Evolutionary conservation across 2,113 vertebrate species (phyloP), one percentile per base, ranked within the genome.

Genomic region (Solenodon paradoxus): DNA sequence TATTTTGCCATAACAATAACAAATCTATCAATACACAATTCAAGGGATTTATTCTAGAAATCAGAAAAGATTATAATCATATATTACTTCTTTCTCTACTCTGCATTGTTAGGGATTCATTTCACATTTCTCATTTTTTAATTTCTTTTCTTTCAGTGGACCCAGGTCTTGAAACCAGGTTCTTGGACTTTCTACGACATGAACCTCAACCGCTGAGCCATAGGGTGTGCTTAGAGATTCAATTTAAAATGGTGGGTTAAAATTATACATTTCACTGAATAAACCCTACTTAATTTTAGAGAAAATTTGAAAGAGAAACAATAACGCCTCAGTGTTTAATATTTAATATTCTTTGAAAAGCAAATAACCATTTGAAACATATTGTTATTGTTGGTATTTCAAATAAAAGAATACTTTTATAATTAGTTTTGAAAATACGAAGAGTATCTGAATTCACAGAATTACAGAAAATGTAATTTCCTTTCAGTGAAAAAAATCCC

Each of bases 11-110:
- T 19, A 6, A 32, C 47, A 55, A 77, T 28, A 88, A 24, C 35
- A 83, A 94, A 22, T 22, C 72, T 57, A 42, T 24, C 12, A 83
- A 2, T 64, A 94, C 10, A 93, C 2, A 85, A 2, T 6, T 45
- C 68, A 92, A 53, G 6, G 12, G 45, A 88, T 84, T 75, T 75
- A 96, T 59, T 81, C 35, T 68, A 32, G 63, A 95, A 89, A 79
- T 78, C 7, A 92, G 32, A n/a, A 86, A 95, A 92, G 19, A 75
- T 75, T 55, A 93, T 1, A 94, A 66, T 88, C 64, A 45, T 24
- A 13, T n/a, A 92, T 68, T 89, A 86, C 10, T 79, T 88, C 51
- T 66, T 74, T 93, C 47, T 66, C 30, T 8, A 82, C 3, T 78
- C 74, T 19, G 63, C 89, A 64, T 7, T n/a, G n/a, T n/a, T n/a